Evolutionary conservation across 2,888 invertebrate genomes (phyloP), one percentile per base, ranked within the genome.

Genomic region (Sclerodermus sp.): DNA sequence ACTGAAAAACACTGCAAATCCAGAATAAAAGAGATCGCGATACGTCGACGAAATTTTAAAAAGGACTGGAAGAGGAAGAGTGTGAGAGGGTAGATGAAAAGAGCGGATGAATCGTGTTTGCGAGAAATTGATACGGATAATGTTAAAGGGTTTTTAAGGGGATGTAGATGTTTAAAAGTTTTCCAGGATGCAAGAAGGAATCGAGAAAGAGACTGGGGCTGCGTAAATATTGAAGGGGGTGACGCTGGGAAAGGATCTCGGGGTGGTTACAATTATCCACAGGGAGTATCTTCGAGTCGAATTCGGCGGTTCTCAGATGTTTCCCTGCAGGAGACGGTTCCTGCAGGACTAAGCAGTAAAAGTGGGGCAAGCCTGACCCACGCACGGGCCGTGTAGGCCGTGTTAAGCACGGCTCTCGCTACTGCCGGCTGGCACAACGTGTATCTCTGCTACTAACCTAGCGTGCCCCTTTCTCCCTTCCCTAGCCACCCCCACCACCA

Each of bases 391-490:
- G 62, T 58, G 64, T 72, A 68, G 72, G 71, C 71, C 73, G 74
- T 66, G 68, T 67, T 60, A 59, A 68, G 68, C 74, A 71, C 72
- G 73, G 71, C 73, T 66, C 64, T 70, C 66, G 67, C 73, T 75
- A 73, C 73, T 74, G 72, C 71, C 74, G 74, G 74, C 73, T 70
- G 70, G 59, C 69, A 70, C 73, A 76, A 75, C 75, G 75, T 76
- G 73, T 68, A 70, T 68, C 74, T 66, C 64, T 64, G 66, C 72
- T 73, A 76, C 76, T 74, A 69, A 71, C 63, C 58, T 51, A 51
- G 44, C 30, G 58, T 42, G 49, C 41, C 47, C 45, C 46, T 39
- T 46, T 47, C 52, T 45, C 49, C 23, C 3, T 23, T 8, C 23
- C 23, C 8, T 8, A 23, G 6, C 32, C 45, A 34, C 34, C 46